These are phyloP conservation scores for Gasterosteus aculeatus DNA, from an alignment of 2,113 vertebrate species.

Conservation along the genomic window DNA sequence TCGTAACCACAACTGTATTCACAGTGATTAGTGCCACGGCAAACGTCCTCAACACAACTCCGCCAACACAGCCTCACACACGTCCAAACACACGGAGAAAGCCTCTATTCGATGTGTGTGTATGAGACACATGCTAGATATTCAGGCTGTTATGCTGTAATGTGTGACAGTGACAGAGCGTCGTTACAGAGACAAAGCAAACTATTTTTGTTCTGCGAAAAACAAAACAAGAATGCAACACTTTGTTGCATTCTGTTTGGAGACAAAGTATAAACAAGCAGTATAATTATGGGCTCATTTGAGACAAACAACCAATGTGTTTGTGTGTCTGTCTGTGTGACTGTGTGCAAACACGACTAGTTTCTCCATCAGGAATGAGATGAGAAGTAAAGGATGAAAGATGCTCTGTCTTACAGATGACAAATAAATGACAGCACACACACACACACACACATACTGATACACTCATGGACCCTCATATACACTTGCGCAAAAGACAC, in stretches of 20 bases:
- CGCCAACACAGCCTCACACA: background rate
- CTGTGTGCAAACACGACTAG: conserved; percentile 30
- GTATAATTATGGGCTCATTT: conserved; percentile 69
- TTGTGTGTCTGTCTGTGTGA: conserved; percentile 21
- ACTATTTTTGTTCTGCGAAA: conserved; percentile 73
- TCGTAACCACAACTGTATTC: conserved; percentile 32
- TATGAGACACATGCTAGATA: conserved; percentile 10
- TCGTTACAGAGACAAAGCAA: conserved; percentile 73
- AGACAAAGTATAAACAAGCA: conserved; percentile 74
- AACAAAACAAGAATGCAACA: conserved; percentile 69
- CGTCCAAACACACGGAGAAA: conserved; percentile 8
- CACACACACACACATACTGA: conserved; percentile 23
- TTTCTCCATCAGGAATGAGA: conserved; percentile 62
- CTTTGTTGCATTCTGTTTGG: conserved; percentile 68
- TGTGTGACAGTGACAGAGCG: conserved; percentile 60
- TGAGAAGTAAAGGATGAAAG: conserved; percentile 71
- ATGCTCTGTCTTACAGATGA: conserved; percentile 72
- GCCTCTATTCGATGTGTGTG: conserved; percentile 22
- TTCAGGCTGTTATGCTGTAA: conserved; percentile 18
- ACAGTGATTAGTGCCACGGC: conserved; percentile 48
- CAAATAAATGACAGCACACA: conserved; percentile 61
- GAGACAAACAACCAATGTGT: conserved; percentile 66
- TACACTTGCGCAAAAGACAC: conserved; percentile 11
- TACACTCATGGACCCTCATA: conserved; percentile 21
- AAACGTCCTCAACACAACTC: conserved; percentile 27